Evolutionary conservation across 2,113 vertebrate species (phyloP), one percentile per base, ranked within the genome.

Genomic region (Probosciger aterrimus): DNA sequence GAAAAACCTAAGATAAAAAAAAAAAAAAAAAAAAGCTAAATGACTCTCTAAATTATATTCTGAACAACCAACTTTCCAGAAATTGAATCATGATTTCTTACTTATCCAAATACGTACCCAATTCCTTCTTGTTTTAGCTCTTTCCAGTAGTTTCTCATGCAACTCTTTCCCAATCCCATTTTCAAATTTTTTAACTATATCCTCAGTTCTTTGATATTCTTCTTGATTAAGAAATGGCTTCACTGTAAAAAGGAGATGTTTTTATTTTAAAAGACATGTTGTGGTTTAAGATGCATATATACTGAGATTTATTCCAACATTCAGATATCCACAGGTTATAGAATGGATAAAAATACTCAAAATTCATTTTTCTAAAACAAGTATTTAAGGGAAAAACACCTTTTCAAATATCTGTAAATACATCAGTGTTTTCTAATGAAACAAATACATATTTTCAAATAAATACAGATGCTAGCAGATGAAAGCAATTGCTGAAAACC

Each of bases 121-220:
- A 95, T 99, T 99, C 89, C 97, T 98, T 97, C 97, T 98, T 8
- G 68, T 97, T 96, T 97, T 98, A 83, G 99, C 98, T 97, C 99
- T 98, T 95, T 99, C 98, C 79, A 99, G 97, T 74, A 99, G 97
- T 92, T 99, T 99, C 91, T 98, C 98, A 30, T 99, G 99, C 65
- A 99, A 97, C 79, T 98, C 98, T 96, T 97, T 93, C 57, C 99
- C 99, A 79, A 99, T 95, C 30, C 99, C 99, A 88, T 98, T 97
- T 97, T 98, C 97, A 98, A 99, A 99, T 23, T 83, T 98, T 96
- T 97, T 98, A 79, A 99, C 99, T 91, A 98, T 98, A 64, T 97
- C 95, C 43, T 96, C 82, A 2, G 99, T 99, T 90, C 97, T 98
- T 91, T 97, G 92, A 96, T 98, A 99, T 91, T 99, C 99, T 67